phyloP scores from a whole-genome alignment of 2,888 invertebrate species.

The Meloe dianella region DNA sequence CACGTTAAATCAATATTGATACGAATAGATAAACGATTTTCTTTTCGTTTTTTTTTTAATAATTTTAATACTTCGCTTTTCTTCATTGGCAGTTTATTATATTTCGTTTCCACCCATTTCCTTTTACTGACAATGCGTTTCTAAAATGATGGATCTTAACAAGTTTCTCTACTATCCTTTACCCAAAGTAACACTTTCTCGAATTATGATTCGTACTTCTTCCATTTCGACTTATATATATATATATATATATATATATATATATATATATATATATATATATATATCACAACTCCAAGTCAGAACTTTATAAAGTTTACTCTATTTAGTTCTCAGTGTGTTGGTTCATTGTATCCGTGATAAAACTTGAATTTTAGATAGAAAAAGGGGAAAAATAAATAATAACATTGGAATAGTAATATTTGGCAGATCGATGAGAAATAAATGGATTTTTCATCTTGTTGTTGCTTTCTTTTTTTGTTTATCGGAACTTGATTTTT shows the following conservation, averaged over 20 bases:
- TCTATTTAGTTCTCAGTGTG: constrained; percentile 28
- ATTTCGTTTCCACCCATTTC: not conserved
- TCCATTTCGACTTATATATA: constrained; percentile 2
- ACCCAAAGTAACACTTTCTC: not conserved
- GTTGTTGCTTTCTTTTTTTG: not conserved
- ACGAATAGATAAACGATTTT: not conserved
- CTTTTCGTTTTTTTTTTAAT: no score
- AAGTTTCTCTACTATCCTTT: constrained; percentile 3
- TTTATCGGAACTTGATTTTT: not conserved
- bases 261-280: not conserved
- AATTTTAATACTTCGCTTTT: not conserved
- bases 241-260: not conserved
- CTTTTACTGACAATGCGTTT: not conserved
- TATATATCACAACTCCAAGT: constrained; percentile 18
- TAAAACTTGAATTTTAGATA: constrained; percentile 26
- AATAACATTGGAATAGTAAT: constrained; percentile 27
- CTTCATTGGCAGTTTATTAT: not conserved
- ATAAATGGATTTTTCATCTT: constrained; percentile 13
- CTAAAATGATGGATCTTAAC: not conserved
- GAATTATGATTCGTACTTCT: constrained; percentile 10
- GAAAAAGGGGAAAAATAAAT: not conserved
- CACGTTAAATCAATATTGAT: not conserved
- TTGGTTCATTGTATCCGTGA: constrained; percentile 34
- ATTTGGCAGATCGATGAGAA: constrained; percentile 26
- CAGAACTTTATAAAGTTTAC: constrained; percentile 33